Evolutionary conservation across 1,140 invertebrate genomes (phyloP), one percentile per base, ranked within the genome.

Genomic region (Anoplophora glabripennis): DNA sequence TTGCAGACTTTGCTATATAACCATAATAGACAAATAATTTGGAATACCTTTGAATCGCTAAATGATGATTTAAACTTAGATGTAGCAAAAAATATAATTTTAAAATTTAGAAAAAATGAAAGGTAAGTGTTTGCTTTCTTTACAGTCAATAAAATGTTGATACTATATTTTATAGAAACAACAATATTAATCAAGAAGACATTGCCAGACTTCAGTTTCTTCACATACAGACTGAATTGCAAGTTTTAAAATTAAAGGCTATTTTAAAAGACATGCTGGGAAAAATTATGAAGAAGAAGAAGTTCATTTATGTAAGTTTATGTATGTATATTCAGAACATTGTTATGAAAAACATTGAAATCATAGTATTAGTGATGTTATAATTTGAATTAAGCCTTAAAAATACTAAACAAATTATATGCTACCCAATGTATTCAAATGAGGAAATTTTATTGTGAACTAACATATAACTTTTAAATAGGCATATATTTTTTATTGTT

Each of bases 161-260:
- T 37, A 37, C n/a, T 14, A 36, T 14, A 36, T 59, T 21, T n/a
- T 56, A 47, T 15, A 60, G 42, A 40, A 9, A 41, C 10, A 56
- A 49, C 14, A 21, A 3, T 10, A 44, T 56, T 4, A 38, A 44
- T 56, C 34, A 54, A 12, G 36, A 15, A 40, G 58, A 60, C 47
- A 41, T 60, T 17, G 37, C 11, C 2, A 17, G 14, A 18, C 18
- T 60, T 14, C 51, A 55, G 18, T 60, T 55, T 28, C 33, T 56
- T 37, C 58, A 60, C 46, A 14, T 56, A 4, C 53, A 60, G 12
- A 56, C 35, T 12, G 58, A 60, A n/a, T 12, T 60, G 14, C 18
- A 60, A 40, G 48, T 55, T 18, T 38, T 55, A 8, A 60, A 60
- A 56, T 40, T 14, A 34, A 35, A 47, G 44, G 35, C 33, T 11